Base-by-base conservation (phyloP, 2,888 invertebrate genomes). In the Yponomeuta plumbellus region DNA sequence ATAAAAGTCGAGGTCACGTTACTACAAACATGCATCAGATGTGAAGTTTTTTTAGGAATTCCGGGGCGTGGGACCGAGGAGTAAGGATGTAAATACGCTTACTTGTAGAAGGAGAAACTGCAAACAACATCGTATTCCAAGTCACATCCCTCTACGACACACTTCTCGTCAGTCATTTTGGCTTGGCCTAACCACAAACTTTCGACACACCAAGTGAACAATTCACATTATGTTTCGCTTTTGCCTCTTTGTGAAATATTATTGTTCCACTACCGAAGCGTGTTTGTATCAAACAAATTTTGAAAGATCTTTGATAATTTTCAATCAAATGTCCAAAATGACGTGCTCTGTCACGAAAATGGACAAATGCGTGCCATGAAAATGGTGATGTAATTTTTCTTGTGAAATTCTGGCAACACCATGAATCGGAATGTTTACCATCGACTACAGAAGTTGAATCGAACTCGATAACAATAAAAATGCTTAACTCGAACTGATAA, bases 311-410 rank as follows among this genome's bases (percentile, higher is more conserved):
- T 84, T 83, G 85, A 89, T 89, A 91, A 90, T 90, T 91, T 90
- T 91, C 90, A 91, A 89, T 90, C 90, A 91, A 91, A 91, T 86
- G 90, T 91, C 90, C 87, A 88, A 90, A 91, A 88, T 91, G 90
- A 91, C 90, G 89, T 90, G 85, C 88, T 89, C 63, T 68, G 90
- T 91, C 90, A 91, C 87, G 87, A 88, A 90, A 90, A 88, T 88
- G 66, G 69, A 84, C 82, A 86, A 88, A 85, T 83, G 88, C 86
- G 85, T 87, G 87, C 88, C 87, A 87, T 87, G 86, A 85, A 85
- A 86, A 23, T 61, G 65, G 67, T 89, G 90, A 91, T 86, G 90
- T 89, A 89, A 90, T 86, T 83, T 78, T 73, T 74, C 22, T 23
- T 20, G 10, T 59, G 1, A 13, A 13, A 11, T 59, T 22, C 59